A percentile compares a stretch with the other conserved stretches of the same genome.
Evolutionary conservation across 2,113 vertebrate species (phyloP).

Genomic region (Catharus fuscescens): DNA sequence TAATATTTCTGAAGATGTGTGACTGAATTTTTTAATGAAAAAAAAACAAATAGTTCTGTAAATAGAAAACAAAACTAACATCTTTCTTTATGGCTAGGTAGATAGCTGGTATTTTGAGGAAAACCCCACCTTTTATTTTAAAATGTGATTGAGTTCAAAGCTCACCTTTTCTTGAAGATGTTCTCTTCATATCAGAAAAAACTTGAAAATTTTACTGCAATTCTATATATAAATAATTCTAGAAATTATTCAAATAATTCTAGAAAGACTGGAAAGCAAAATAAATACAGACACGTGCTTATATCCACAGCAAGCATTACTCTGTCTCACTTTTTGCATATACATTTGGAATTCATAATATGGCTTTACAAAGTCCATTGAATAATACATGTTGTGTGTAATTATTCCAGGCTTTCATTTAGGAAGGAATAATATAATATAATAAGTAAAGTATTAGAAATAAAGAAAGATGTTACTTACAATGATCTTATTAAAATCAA

Average conservation of each 20-base stretch:
- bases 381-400: neutral
- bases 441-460: neutral
- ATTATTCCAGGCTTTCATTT: neutral
- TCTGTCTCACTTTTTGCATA: neutral
- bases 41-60: neutral
- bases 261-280: neutral
- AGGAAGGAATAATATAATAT: neutral
- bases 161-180: neutral
- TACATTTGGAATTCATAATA: neutral
- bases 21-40: neutral
- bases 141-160: neutral
- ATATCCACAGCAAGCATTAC: neutral
- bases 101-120: neutral
- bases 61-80: neutral
- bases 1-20: neutral
- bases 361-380: neutral
- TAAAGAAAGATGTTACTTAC: neutral
- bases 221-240: neutral
- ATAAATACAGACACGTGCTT: neutral
- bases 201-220: neutral
- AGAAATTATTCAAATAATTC: neutral
- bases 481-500: neutral
- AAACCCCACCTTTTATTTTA: fast-evolving
- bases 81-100: neutral
- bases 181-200: neutral